These are phyloP conservation scores for Invenusta paracnida DNA, from an alignment of 2,888 invertebrate genomes.

Conservation along the genomic window DNA sequence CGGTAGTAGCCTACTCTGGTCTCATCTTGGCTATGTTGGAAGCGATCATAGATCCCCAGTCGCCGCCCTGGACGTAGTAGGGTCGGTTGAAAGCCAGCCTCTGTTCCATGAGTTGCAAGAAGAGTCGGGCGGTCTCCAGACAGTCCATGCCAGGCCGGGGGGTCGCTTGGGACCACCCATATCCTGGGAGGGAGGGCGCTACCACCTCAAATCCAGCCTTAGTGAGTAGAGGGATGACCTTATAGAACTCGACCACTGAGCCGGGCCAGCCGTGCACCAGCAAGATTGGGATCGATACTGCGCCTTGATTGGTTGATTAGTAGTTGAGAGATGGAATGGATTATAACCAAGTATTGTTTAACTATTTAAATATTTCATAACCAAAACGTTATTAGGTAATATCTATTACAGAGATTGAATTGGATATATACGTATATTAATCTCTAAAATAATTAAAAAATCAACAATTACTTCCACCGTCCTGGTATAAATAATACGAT, in stretches of 20 bases:
- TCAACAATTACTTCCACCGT: too few species aligned
- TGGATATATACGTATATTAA: too few species aligned
- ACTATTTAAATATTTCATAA: not conserved
- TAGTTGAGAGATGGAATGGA: too few species aligned
- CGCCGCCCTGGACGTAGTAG: constrained; percentile 75
- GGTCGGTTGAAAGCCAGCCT: constrained; percentile 66
- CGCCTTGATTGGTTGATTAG: not conserved
- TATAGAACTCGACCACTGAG: constrained; percentile 74
- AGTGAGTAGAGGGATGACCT: constrained; percentile 61
- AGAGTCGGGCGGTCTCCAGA: constrained; percentile 61
- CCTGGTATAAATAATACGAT: too few species aligned
- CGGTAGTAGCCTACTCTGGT: constrained; percentile 62
- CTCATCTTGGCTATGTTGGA: constrained; percentile 67
- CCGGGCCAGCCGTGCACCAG: constrained; percentile 82
- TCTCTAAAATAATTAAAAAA: too few species aligned
- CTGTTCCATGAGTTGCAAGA: constrained; percentile 69
- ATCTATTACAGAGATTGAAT: too few species aligned
- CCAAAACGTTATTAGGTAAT: too few species aligned
- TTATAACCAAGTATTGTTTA: constrained; percentile 62
- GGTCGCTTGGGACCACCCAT: constrained; percentile 64
- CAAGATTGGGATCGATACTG: constrained; percentile 65
- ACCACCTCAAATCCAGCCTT: constrained; percentile 58
- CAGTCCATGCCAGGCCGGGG: constrained; percentile 49
- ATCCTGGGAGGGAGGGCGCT: constrained; percentile 64
- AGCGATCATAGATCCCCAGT: constrained; percentile 73